phyloP scores from a whole-genome alignment of 1,140 invertebrate genomes.

The Procambarus virginalis region DNA sequence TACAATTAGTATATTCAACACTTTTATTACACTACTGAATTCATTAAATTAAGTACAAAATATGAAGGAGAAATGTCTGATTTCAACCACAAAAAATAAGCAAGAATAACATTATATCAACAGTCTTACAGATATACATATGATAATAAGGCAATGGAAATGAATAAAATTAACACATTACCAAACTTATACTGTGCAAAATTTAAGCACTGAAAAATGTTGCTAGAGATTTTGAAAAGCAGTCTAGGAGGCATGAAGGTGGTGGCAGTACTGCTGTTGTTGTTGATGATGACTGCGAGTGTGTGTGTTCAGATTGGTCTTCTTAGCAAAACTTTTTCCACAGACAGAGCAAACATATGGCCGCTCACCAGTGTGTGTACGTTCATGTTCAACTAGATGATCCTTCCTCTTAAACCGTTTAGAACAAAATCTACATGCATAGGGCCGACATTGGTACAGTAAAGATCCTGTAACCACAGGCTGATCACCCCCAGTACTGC shows the following conservation, averaged over 20 bases:
- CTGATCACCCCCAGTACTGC: slow-evolving; percentile 28
- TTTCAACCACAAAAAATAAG: background rate
- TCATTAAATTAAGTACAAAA: slow-evolving; percentile 36
- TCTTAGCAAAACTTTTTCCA: slow-evolving; percentile 67
- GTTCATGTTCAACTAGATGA: slow-evolving; percentile 70
- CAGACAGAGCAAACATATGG: slow-evolving; percentile 72
- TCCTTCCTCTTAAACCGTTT: slow-evolving; percentile 71
- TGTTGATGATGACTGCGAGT: slow-evolving; percentile 62
- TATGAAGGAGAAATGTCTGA: slow-evolving; percentile 10
- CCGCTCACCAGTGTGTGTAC: slow-evolving; percentile 72
- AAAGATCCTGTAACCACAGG: slow-evolving; percentile 41
- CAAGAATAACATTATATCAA: background rate
- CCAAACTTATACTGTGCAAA: background rate
- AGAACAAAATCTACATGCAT: slow-evolving; percentile 69
- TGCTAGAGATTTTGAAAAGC: background rate
- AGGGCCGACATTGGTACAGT: slow-evolving; percentile 61
- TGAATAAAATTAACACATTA: background rate
- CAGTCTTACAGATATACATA: background rate
- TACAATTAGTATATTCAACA: slow-evolving; percentile 17
- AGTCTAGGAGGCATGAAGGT: slow-evolving; percentile 49
- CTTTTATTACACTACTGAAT: slow-evolving; percentile 41
- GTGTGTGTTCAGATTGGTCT: slow-evolving; percentile 66
- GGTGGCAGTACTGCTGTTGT: slow-evolving; percentile 47
- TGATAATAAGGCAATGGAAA: background rate
- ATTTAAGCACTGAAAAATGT: background rate